Evolutionary conservation across 2,888 invertebrate species (phyloP), one percentile per base, ranked within the genome.

Genomic region (Oligia latruncula): DNA sequence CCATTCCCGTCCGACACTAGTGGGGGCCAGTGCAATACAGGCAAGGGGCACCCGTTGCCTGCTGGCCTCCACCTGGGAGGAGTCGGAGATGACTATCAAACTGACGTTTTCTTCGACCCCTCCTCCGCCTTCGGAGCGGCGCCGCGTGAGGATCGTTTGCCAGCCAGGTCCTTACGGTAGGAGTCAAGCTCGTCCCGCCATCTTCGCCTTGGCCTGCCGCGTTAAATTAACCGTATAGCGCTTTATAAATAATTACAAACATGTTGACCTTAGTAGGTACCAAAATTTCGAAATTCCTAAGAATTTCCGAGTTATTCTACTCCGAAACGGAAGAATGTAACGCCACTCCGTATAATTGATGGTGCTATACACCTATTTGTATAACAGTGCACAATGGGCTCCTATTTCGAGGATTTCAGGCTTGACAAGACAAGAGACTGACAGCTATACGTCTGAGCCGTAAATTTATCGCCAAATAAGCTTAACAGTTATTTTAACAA

Each of bases 381-480:
- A 85, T 46, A 80, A 60, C 64, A 55, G 49, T 71, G 71, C 71
- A 82, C 83, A 87, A 81, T 79, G 68, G 83, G 80, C 74, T 74
- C 76, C 87, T 90, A 90, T 90, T 90, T 80, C 86, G 66, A 83
- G 78, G 79, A 85, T 87, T 87, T 86, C 84, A 74, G 78, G 71
- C 83, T 67, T 86, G 90, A 89, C 87, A 84, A 84, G 89, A 89
- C 88, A 89, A 87, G 72, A 68, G 89, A 90, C 81, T 88, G 89
- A 89, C 89, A 70, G 87, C 58, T 79, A 90, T 85, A 85, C 68
- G 90, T 80, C 82, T 77, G 81, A 70, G 49, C 80, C 74, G 80
- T 88, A 86, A 88, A 89, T 89, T 89, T 89, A 89, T 87, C 73
- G 82, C 83, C 78, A 81, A 90, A 90, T 83, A 87, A 82, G 87